phyloP scores from a whole-genome alignment of 2,113 vertebrate species.

The Xiphophorus hellerii region DNA sequence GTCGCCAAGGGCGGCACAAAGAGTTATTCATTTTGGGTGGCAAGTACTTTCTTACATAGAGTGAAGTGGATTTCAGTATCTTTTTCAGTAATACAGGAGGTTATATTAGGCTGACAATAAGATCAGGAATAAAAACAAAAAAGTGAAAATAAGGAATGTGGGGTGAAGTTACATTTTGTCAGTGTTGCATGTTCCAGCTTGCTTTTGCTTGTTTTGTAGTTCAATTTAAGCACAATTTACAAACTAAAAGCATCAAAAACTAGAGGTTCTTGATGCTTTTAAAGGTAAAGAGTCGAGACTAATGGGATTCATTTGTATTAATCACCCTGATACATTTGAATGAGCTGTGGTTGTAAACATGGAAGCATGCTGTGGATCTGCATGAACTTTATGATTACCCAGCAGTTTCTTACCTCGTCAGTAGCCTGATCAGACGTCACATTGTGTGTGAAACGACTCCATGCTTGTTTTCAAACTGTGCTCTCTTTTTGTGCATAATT shows the following conservation, averaged over 20 bases:
- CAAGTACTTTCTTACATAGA: neutral
- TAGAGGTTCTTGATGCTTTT: neutral
- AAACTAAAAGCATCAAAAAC: neutral
- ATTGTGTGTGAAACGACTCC: conserved; percentile 34
- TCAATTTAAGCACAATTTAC: neutral
- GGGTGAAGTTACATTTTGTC: neutral
- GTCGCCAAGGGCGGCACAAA: no score
- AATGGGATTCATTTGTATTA: conserved; percentile 11
- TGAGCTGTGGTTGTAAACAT: conserved; percentile 30
- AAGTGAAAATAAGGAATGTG: neutral
- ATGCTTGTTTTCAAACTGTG: conserved; percentile 24
- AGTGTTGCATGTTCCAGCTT: neutral
- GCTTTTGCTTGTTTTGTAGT: neutral
- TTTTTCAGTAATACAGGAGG: neutral
- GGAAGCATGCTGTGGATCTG: conserved; percentile 5
- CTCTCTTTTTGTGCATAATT: neutral
- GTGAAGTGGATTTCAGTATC: neutral
- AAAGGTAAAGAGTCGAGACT: neutral
- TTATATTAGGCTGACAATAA: neutral
- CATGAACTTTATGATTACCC: conserved; percentile 24
- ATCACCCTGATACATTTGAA: neutral
- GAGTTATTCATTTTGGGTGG: neutral
- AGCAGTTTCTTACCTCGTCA: conserved; percentile 31
- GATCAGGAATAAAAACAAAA: neutral
- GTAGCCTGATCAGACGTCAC: conserved; percentile 25